These are phyloP conservation scores for Dynastes hyllus DNA, from an alignment of 2,888 invertebrate genomes.

Conservation along the genomic window DNA sequence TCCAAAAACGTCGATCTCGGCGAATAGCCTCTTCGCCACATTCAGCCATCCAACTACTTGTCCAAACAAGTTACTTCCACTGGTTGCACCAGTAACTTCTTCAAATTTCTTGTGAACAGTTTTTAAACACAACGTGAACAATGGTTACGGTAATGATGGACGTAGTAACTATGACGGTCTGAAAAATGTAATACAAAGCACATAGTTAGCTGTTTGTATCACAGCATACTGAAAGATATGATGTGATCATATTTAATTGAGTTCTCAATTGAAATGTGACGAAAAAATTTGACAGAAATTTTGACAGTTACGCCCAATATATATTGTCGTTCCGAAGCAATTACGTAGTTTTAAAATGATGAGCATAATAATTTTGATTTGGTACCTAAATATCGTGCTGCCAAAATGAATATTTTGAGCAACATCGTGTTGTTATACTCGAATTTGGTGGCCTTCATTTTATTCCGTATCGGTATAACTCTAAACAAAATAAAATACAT, in stretches of 20 bases:
- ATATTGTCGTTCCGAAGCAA: background rate
- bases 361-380: too few relatives aligned
- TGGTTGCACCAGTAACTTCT: background rate
- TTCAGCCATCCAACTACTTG: slow-evolving; percentile 37
- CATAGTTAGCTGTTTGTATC: background rate
- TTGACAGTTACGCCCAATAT: background rate
- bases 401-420: too few relatives aligned
- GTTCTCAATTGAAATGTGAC: background rate
- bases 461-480: too few relatives aligned
- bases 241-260: background rate
- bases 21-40: background rate
- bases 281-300: background rate
- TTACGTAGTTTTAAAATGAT: background rate
- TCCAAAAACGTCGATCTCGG: background rate
- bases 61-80: background rate
- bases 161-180: slow-evolving; percentile 7
- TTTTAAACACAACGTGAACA: slow-evolving; percentile 1
- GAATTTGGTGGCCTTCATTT: too few relatives aligned
- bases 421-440: too few relatives aligned
- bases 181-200: slow-evolving; percentile 22
- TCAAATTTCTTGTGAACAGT: background rate
- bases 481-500: too few relatives aligned
- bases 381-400: too few relatives aligned
- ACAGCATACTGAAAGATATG: background rate
- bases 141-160: background rate